These are phyloP conservation scores for Pitta sordida DNA, from an alignment of 2,113 vertebrate species.

Conservation along the genomic window DNA sequence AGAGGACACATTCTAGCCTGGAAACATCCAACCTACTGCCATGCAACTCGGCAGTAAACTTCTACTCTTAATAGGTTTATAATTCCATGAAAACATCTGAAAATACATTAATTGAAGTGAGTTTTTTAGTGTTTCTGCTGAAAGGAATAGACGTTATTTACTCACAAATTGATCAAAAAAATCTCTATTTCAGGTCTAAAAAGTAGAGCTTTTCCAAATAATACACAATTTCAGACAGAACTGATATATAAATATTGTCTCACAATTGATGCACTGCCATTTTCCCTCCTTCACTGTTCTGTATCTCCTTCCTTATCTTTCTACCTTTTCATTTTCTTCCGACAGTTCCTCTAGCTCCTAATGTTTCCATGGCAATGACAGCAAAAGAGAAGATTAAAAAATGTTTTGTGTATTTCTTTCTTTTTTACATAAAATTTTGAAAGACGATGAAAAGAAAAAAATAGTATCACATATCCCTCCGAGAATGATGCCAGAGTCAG, in stretches of 20 bases:
- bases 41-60: not conserved
- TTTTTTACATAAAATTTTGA: not conserved
- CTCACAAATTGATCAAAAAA: not conserved
- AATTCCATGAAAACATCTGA: not conserved
- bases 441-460: not conserved
- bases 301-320: not conserved
- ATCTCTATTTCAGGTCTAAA: not conserved
- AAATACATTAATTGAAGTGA: not conserved
- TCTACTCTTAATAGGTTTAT: not conserved
- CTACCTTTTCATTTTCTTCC: slow-evolving; percentile 38
- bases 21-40: not conserved
- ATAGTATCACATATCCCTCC: not conserved
- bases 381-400: slow-evolving; percentile 21
- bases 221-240: not conserved
- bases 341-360: slow-evolving; percentile 16
- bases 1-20: not conserved
- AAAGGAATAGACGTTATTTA: not conserved
- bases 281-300: not conserved
- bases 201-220: not conserved
- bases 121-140: not conserved
- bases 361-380: slow-evolving; percentile 59
- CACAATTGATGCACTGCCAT: not conserved
- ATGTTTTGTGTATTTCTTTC: not conserved
- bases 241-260: not conserved
- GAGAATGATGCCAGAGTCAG: not conserved